phyloP scores from a whole-genome alignment of 2,113 vertebrate genomes.

The Poecilia latipinna region DNA sequence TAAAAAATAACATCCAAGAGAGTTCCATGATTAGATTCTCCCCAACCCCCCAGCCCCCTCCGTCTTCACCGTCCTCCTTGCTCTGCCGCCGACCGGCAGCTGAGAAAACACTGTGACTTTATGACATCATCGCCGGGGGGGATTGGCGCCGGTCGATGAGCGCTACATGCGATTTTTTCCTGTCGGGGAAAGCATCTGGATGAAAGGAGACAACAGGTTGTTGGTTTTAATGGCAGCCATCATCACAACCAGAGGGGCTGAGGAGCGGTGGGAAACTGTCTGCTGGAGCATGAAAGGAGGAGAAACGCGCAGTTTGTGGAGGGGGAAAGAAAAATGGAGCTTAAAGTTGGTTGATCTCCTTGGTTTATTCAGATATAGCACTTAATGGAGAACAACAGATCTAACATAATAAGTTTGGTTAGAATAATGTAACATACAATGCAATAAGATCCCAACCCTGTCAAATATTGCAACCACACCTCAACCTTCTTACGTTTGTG shows the following conservation, averaged over 20 bases:
- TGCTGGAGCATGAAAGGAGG: background rate
- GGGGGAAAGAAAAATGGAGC: background rate
- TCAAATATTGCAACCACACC: too few relatives aligned
- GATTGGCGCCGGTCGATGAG: background rate
- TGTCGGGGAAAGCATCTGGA: slow-evolving; percentile 59
- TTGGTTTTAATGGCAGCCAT: slow-evolving; percentile 54
- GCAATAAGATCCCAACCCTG: too few relatives aligned
- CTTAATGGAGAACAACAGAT: too few relatives aligned
- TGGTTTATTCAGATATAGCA: too few relatives aligned
- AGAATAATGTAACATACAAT: too few relatives aligned
- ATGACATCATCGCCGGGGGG: slow-evolving; percentile 58
- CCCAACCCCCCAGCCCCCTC: too few relatives aligned
- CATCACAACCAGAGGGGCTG: slow-evolving; percentile 18
- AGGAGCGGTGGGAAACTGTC: slow-evolving; percentile 38
- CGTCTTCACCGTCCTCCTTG: background rate
- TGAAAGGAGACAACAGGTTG: slow-evolving; percentile 52
- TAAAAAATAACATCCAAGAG: slow-evolving; percentile 2
- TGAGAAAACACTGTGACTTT: slow-evolving; percentile 41
- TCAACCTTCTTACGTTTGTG: too few relatives aligned
- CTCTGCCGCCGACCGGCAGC: slow-evolving; percentile 2
- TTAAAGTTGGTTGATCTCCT: too few relatives aligned
- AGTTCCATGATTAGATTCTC: background rate
- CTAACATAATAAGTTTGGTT: too few relatives aligned
- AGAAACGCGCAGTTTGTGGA: background rate
- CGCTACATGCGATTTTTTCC: slow-evolving; percentile 52